phyloP scores from a whole-genome alignment of 2,797 vertebrate genomes.

The Megalops cyprinoides region DNA sequence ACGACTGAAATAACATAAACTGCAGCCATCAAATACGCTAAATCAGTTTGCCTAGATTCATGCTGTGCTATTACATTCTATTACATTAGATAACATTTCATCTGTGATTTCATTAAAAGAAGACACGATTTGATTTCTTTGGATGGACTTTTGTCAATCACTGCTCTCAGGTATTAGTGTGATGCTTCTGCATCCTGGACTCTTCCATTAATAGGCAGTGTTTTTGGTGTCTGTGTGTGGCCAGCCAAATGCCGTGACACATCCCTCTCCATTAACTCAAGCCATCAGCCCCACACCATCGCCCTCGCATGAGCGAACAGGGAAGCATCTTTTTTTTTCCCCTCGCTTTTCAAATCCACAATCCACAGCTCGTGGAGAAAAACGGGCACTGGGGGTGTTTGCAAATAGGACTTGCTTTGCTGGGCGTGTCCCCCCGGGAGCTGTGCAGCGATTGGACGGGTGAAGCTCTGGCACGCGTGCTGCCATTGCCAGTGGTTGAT shows the following conservation, averaged over 20 bases:
- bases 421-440: neutral
- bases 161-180: constrained; percentile 44
- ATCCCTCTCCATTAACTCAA: constrained; percentile 17
- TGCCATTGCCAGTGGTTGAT: neutral
- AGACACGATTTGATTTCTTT: constrained; percentile 39
- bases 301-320: constrained; percentile 17
- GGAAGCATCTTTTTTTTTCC: too few relatives aligned
- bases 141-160: constrained; percentile 34
- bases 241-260: constrained; percentile 20
- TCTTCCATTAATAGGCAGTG: constrained; percentile 55
- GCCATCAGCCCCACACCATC: constrained; percentile 19
- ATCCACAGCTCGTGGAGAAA: too few relatives aligned
- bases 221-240: constrained; percentile 21
- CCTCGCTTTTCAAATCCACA: neutral
- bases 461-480: neutral
- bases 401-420: neutral
- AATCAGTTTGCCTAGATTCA: constrained; percentile 49
- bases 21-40: constrained; percentile 35
- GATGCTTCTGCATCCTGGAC: constrained; percentile 44
- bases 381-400: too few relatives aligned
- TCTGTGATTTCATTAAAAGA: constrained; percentile 44
- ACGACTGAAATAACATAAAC: constrained; percentile 39
- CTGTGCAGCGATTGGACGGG: neutral
- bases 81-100: constrained; percentile 39
- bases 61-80: constrained; percentile 35